A percentile compares a stretch with the other conserved stretches of the same genome.
phyloP scores from a whole-genome alignment of 2,113 vertebrate genomes.

The Macaca mulatta region DNA sequence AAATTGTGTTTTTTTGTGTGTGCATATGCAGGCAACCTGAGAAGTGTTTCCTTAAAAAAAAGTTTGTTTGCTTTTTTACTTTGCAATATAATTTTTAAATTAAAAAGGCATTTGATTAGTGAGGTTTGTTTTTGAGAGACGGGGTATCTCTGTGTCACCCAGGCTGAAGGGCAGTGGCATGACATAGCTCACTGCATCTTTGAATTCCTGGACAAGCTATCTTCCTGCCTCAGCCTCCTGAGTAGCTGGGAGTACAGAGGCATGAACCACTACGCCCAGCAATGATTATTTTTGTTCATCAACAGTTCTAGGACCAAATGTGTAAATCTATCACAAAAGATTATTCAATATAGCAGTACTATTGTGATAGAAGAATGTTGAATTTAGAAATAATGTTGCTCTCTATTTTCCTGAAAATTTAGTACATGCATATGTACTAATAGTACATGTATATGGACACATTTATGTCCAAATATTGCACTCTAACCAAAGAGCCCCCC shows the following conservation, averaged over 20 bases:
- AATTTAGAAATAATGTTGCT: background rate
- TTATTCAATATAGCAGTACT: background rate
- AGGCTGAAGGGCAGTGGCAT: background rate
- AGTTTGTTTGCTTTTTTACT: background rate
- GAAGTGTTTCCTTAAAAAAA: background rate
- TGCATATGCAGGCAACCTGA: background rate
- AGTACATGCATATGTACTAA: background rate
- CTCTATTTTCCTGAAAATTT: background rate
- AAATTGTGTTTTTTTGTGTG: background rate
- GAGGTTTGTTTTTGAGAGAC: background rate
- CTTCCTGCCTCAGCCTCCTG: background rate
- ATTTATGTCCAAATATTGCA: background rate
- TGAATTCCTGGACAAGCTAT: background rate
- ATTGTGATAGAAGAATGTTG: background rate
- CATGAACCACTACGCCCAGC: background rate
- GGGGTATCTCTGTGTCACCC: too few relatives aligned
- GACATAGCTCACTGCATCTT: background rate
- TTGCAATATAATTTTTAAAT: background rate
- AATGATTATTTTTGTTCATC: background rate
- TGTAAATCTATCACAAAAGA: slow-evolving; percentile 4
- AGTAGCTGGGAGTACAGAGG: background rate
- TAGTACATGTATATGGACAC: background rate
- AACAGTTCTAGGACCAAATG: background rate
- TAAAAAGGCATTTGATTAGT: background rate
- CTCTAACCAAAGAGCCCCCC: background rate